These are phyloP conservation scores for Aphodius sticticus DNA, from an alignment of 2,888 invertebrate species.

Conservation along the genomic window DNA sequence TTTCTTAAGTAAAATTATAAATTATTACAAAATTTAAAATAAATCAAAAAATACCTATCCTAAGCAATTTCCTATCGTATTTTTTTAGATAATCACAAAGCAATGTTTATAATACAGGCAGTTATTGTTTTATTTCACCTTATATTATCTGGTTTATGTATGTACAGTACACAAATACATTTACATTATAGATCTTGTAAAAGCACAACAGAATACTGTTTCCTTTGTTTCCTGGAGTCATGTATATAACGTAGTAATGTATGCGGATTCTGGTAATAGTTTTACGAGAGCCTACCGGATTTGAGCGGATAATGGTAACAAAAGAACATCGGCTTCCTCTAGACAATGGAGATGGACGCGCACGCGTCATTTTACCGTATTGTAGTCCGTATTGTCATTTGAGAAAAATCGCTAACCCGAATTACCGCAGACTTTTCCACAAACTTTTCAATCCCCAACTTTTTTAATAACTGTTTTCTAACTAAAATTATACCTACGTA, in stretches of 20 bases:
- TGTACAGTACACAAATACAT: background rate
- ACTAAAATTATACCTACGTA: background rate
- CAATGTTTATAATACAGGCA: no score
- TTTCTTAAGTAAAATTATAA: no score
- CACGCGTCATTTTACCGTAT: constrained; percentile 41
- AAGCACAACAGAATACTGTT: background rate
- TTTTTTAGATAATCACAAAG: no score
- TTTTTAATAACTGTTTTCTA: background rate
- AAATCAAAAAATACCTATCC: no score
- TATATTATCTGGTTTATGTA: background rate
- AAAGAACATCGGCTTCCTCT: constrained; percentile 48
- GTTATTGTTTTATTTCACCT: background rate
- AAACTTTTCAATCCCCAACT: background rate
- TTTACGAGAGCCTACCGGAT: constrained; percentile 50
- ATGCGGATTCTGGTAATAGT: constrained; percentile 51
- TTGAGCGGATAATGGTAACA: constrained; percentile 52
- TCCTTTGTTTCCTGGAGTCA: background rate
- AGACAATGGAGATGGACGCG: constrained; percentile 46
- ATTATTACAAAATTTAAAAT: no score
- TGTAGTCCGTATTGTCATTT: constrained; percentile 27
- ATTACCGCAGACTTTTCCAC: constrained; percentile 14
- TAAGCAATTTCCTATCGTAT: no score
- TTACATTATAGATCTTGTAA: constrained; percentile 30
- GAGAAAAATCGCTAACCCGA: constrained; percentile 25
- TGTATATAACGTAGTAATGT: constrained; percentile 43